These are phyloP conservation scores for Dolichopus griseipennis DNA, from an alignment of 2,888 invertebrate species.

Conservation along the genomic window DNA sequence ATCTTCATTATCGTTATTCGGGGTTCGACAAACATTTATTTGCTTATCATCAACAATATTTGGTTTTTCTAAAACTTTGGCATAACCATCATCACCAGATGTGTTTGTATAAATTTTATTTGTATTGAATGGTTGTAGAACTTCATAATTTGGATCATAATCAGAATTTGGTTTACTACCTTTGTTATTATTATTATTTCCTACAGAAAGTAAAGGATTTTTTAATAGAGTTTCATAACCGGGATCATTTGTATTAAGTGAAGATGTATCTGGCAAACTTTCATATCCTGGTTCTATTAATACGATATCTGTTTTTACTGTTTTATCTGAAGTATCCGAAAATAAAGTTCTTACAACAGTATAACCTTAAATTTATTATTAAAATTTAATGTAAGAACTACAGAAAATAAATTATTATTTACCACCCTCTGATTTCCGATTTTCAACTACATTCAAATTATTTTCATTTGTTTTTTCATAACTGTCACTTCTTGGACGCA, in stretches of 20 bases:
- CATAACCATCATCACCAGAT: constrained; percentile 39
- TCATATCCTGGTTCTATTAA: constrained; percentile 34
- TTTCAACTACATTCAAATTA: constrained; percentile 30
- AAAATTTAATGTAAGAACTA: background rate
- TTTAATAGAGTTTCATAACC: constrained; percentile 60
- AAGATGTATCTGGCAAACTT: constrained; percentile 46
- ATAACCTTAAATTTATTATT: background rate
- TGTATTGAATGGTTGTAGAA: constrained; percentile 46
- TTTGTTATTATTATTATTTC: constrained; percentile 25
- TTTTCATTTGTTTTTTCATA: constrained; percentile 46
- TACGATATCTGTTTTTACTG: constrained; percentile 36
- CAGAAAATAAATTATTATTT: background rate
- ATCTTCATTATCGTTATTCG: constrained; percentile 23
- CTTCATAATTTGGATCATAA: constrained; percentile 73
- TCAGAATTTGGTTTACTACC: constrained; percentile 47
- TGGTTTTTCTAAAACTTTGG: constrained; percentile 40
- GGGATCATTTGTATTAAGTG: constrained; percentile 56
- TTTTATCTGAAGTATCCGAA: constrained; percentile 21
- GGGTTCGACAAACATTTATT: background rate
- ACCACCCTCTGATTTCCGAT: constrained; percentile 40
- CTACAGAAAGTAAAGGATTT: constrained; percentile 25
- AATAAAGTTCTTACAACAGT: constrained; percentile 19
- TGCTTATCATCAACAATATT: constrained; percentile 14
- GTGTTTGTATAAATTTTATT: constrained; percentile 21
- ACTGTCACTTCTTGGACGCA: constrained; percentile 41